phyloP scores from a whole-genome alignment of 1,140 invertebrate genomes.

The Scaptomyza hsui region DNA sequence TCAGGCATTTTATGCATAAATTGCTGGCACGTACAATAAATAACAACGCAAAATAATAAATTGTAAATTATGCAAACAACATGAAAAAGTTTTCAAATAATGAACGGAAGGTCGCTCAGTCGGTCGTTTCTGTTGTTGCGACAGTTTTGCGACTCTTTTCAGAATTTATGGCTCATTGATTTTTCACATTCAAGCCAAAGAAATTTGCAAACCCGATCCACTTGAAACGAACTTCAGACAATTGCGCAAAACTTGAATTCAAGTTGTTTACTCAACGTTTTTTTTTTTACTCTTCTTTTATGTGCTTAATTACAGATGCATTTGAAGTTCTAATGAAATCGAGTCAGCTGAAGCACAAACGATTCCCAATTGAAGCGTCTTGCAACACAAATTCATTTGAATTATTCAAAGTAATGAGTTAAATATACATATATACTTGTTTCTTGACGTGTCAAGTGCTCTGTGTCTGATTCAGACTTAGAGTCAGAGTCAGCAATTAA shows the following conservation, averaged over 20 bases:
- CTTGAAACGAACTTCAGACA: constrained; percentile 45
- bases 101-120: constrained; percentile 56
- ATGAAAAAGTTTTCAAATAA: constrained; percentile 71
- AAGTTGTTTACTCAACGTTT: constrained; percentile 31
- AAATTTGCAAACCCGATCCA: constrained; percentile 69
- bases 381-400: constrained; percentile 65
- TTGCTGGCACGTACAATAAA: constrained; percentile 74
- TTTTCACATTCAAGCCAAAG: constrained; percentile 53
- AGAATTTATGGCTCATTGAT: constrained; percentile 46
- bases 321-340: constrained; percentile 22
- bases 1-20: constrained; percentile 74
- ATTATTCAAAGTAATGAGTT: constrained; percentile 40
- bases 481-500: constrained; percentile 67
- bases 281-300: constrained; percentile 23
- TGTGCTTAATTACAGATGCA: constrained; percentile 43
- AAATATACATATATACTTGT: constrained; percentile 2
- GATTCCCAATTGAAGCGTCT: constrained; percentile 45
- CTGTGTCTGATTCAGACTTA: constrained; percentile 27
- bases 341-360: constrained; percentile 38
- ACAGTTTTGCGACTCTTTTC: constrained; percentile 27
- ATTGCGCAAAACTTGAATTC: constrained; percentile 40
- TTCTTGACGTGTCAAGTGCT: constrained; percentile 70
- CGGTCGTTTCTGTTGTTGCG: background rate
- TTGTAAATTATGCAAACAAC: constrained; percentile 79
- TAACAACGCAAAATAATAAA: constrained; percentile 76